These are phyloP conservation scores for Notolabrus celidotus DNA, from an alignment of 2,797 vertebrate species.

Conservation along the genomic window DNA sequence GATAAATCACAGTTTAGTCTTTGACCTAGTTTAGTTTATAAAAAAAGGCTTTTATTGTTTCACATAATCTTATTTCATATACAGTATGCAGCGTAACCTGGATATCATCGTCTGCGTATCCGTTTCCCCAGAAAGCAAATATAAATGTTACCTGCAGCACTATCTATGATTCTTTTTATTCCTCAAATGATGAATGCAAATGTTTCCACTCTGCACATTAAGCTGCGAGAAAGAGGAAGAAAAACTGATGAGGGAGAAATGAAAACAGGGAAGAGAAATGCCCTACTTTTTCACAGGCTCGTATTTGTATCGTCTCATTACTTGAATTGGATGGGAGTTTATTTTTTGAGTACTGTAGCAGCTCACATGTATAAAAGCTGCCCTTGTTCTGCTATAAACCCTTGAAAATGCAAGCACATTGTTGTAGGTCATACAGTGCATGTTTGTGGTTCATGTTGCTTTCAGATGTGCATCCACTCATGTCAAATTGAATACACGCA, in stretches of 20 bases:
- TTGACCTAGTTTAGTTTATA: constrained; percentile 14
- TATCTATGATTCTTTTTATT: constrained; percentile 2
- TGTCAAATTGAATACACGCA: constrained; percentile 13
- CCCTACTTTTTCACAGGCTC: constrained; percentile 52
- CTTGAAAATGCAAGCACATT: constrained; percentile 21
- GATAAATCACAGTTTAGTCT: constrained; percentile 17
- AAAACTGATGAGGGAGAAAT: constrained; percentile 25
- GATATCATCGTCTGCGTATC: constrained; percentile 9
- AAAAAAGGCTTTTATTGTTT: constrained; percentile 2
- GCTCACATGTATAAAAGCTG: constrained; percentile 19
- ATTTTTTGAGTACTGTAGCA: constrained; percentile 49
- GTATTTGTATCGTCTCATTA: constrained; percentile 59
- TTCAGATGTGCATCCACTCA: not conserved
- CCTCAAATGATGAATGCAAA: constrained; percentile 12
- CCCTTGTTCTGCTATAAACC: constrained; percentile 25
- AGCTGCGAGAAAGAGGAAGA: constrained; percentile 1
- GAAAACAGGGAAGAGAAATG: constrained; percentile 26
- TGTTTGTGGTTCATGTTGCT: constrained; percentile 18
- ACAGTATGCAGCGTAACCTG: not conserved
- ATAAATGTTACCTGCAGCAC: constrained; percentile 19
- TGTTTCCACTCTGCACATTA: constrained; percentile 23
- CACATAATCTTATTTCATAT: not conserved
- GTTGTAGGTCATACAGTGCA: not conserved
- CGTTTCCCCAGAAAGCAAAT: not conserved
- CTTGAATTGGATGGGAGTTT: constrained; percentile 37